Base-by-base conservation (phyloP, 2,113 vertebrate species). In the Coreoperca whiteheadi region DNA sequence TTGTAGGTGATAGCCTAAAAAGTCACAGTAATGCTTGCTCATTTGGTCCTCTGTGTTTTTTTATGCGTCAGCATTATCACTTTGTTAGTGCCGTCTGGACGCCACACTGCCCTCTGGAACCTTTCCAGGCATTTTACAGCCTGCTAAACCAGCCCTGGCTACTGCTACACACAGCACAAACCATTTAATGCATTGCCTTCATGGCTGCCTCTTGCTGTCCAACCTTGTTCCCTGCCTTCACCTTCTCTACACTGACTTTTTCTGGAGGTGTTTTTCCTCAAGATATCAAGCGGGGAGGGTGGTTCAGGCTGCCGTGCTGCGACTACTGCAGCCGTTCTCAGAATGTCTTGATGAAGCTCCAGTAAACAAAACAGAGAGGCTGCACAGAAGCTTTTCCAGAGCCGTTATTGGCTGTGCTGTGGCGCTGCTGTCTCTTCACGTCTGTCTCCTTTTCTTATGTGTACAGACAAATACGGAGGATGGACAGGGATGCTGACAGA, bases 121-220 rank as follows among this genome's bases (percentile, higher is more conserved):
- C 76, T 91, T 93, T 84, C 41, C 89, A 95, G 92, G 81, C 88
- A 89, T 95, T 94, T 95, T 94, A 61, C 79, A 90, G 84, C 86
- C 84, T 86, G 89, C 83, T 78, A 54, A 86, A 89, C 72, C 28
- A 81, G 67, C 81, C 66, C 76, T 74, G 41, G 21, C 50, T 88
- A 73, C 83, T 88, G 69, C 87, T 86, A 74, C 86, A 81, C 78
- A 76, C 84, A 85, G 72, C 81, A 86, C 90, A 83, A 65, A 84
- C 64, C 50, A 67, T 91, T 94, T 93, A 90, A 88, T 86, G 78
- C 89, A 94, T 92, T 85, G 48, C 85, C 92, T 77, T 56, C 46
- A 43, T 46, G 15, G 34, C 68, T 57, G n/a, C 54, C 50, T 59
- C 54, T 68, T 34, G 28, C 54, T 77, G 51, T 75, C 85, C 64